Evolutionary conservation across 2,113 vertebrate species (phyloP).

Genomic region (Nerophis lumbriciformis): DNA sequence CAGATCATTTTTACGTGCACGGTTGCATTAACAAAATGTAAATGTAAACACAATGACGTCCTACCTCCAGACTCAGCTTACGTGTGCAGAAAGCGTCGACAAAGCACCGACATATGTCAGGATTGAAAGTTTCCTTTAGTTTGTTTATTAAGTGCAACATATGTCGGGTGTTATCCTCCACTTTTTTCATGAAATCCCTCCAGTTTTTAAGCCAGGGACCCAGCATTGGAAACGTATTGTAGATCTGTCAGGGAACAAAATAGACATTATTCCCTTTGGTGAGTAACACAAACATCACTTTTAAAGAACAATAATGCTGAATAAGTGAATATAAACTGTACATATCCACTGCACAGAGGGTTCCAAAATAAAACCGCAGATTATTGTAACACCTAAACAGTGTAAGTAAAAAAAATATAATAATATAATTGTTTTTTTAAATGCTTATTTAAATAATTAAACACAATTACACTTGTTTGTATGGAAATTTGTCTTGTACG

Average conservation of each 20-base stretch:
- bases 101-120: conserved; percentile 41
- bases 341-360: too few relatives aligned
- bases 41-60: background rate
- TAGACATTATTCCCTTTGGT: background rate
- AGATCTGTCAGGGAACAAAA: conserved; percentile 32
- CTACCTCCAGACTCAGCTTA: conserved; percentile 40
- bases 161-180: background rate
- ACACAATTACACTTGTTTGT: too few relatives aligned
- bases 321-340: too few relatives aligned
- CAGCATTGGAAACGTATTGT: conserved; percentile 43
- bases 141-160: background rate
- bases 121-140: conserved; percentile 40
- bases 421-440: too few relatives aligned
- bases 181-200: conserved; percentile 9
- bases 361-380: too few relatives aligned
- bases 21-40: background rate
- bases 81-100: conserved; percentile 49
- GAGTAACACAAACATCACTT: background rate
- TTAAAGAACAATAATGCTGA: too few relatives aligned
- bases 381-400: too few relatives aligned
- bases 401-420: too few relatives aligned
- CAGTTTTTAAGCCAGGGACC: conserved; percentile 25
- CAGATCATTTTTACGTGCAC: background rate
- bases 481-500: too few relatives aligned
- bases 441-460: too few relatives aligned